These are phyloP conservation scores for Ashinkailepas kermadecensis DNA, from an alignment of 2,888 invertebrate species.

Conservation along the genomic window DNA sequence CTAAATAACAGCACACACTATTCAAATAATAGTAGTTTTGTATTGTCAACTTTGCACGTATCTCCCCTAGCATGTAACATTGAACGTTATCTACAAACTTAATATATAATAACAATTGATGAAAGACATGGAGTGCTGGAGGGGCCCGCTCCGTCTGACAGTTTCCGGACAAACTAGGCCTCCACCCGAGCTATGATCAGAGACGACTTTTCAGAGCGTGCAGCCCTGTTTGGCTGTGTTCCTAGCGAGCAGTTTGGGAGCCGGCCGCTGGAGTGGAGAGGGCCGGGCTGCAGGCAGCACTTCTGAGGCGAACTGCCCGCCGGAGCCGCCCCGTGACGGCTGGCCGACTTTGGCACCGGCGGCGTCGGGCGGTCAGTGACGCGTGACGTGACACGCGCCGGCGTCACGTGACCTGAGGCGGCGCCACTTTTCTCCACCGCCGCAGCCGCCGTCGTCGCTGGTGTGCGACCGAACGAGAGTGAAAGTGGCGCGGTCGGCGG, in stretches of 20 bases:
- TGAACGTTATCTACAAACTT: background rate
- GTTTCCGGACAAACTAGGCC: background rate
- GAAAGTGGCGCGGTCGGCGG: background rate
- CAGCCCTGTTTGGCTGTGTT: no score
- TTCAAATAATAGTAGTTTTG: no score
- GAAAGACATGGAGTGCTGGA: conserved; percentile 18
- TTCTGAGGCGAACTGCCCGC: no score
- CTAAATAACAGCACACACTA: no score
- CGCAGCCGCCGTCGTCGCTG: background rate
- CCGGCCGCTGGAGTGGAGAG: no score
- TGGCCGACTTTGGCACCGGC: background rate
- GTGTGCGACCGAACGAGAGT: background rate
- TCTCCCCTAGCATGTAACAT: no score
- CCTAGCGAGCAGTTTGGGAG: no score
- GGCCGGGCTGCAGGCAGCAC: no score
- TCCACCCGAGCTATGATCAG: background rate
- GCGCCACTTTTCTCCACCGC: background rate
- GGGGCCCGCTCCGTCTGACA: background rate
- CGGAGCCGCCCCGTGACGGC: no score
- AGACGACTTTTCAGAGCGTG: no score
- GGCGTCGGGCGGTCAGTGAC: background rate
- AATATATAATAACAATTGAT: conserved; percentile 1
- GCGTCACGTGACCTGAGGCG: no score
- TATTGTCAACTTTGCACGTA: no score
- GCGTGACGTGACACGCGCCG: background rate